Conservation (phyloP, 1,140 invertebrate species). For the Musca domestica region DNA sequence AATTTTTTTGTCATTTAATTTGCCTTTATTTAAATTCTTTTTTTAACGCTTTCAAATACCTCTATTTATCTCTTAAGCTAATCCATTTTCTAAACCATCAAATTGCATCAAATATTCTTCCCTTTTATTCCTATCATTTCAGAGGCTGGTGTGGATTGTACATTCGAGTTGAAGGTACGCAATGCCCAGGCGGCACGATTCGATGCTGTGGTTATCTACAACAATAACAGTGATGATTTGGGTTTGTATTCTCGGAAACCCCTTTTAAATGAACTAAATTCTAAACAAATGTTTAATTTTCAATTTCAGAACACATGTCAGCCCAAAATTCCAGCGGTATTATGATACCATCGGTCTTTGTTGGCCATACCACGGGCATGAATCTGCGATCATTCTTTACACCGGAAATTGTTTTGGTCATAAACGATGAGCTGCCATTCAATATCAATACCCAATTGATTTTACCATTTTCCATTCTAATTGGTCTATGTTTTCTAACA, state of each 20-base stretch:
- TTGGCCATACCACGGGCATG: slow-evolving; percentile 68
- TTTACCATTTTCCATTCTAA: slow-evolving; percentile 85
- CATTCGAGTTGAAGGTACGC: slow-evolving; percentile 79
- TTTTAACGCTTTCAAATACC: too few relatives aligned
- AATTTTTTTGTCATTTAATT: too few relatives aligned
- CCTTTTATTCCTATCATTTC: too few relatives aligned
- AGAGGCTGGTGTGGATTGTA: slow-evolving; percentile 68
- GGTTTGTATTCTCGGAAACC: slow-evolving; percentile 64
- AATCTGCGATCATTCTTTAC: slow-evolving; percentile 63
- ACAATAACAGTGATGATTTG: slow-evolving; percentile 74
- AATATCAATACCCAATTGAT: slow-evolving; percentile 83
- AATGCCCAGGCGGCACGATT: slow-evolving; percentile 77
- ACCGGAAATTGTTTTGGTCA: slow-evolving; percentile 68
- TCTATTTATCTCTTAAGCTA: too few relatives aligned
- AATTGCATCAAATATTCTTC: too few relatives aligned
- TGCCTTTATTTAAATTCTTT: too few relatives aligned
- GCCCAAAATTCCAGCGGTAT: slow-evolving; percentile 64
- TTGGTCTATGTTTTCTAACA: slow-evolving; percentile 83
- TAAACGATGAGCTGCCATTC: slow-evolving; percentile 77
- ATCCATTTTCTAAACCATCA: too few relatives aligned
- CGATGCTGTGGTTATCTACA: slow-evolving; percentile 81
- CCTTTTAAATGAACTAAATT: too few relatives aligned
- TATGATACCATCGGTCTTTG: slow-evolving; percentile 75
- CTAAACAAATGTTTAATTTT: slow-evolving; percentile 36
- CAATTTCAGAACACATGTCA: slow-evolving; percentile 68